Conservation (phyloP, 2,797 vertebrate species). For the Mus caroli region DNA sequence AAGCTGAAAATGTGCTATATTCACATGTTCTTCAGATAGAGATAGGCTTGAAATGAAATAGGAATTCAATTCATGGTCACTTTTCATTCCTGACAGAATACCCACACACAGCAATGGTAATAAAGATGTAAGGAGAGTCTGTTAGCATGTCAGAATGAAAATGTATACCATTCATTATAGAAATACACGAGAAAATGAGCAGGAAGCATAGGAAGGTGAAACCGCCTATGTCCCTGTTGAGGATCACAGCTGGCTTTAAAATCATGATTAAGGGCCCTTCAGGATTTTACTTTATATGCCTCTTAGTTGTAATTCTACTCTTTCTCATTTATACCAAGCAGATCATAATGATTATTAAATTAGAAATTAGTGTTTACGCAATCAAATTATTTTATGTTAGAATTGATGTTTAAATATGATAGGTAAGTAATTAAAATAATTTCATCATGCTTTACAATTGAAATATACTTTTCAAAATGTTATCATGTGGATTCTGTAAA, state of each 20-base stretch:
- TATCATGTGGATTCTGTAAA: background rate
- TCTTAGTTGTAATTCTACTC: conserved; percentile 42
- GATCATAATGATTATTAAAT: background rate
- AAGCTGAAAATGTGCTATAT: background rate
- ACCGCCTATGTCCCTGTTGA: background rate
- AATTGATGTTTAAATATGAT: conserved; percentile 29
- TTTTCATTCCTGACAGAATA: background rate
- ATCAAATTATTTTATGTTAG: conserved; percentile 55
- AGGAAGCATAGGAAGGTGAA: background rate
- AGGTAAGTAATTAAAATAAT: conserved; percentile 28
- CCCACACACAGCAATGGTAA: background rate
- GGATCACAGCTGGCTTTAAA: background rate
- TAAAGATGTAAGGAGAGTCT: background rate
- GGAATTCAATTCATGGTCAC: no score
- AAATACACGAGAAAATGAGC: conserved; percentile 40
- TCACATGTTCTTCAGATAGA: no score
- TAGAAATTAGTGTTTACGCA: conserved; percentile 35
- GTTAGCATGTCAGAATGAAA: background rate
- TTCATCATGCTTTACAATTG: conserved; percentile 10
- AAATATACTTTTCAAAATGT: conserved; percentile 36
- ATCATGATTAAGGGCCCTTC: conserved; percentile 6
- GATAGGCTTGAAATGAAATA: no score
- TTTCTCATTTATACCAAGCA: background rate
- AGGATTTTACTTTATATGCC: conserved; percentile 40
- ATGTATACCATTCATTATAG: background rate